These are phyloP conservation scores for Eubasilissa splendida DNA, from an alignment of 2,888 invertebrate species.

Conservation along the genomic window DNA sequence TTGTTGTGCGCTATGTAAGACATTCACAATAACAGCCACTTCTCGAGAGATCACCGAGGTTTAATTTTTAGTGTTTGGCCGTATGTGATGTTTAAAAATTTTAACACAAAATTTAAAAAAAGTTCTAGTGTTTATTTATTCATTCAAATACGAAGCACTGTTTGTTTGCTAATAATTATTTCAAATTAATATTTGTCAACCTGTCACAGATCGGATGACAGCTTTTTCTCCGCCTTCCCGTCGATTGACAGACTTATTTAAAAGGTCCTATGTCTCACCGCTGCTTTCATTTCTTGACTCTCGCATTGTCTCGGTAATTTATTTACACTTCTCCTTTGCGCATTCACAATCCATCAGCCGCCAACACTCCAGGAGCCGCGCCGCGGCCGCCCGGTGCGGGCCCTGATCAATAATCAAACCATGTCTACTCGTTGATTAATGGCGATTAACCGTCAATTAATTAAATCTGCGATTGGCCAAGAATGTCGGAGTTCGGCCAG, in stretches of 20 bases:
- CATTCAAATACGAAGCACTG: too few relatives aligned
- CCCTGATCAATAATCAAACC: slow-evolving; percentile 36
- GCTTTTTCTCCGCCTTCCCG: not conserved
- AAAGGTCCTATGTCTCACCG: slow-evolving; percentile 2
- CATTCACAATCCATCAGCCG: slow-evolving; percentile 25
- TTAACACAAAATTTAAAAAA: too few relatives aligned
- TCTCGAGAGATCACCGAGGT: too few relatives aligned
- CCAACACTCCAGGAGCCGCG: slow-evolving; percentile 9
- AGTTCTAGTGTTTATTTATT: too few relatives aligned
- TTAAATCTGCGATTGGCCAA: slow-evolving; percentile 29
- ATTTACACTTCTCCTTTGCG: slow-evolving; percentile 9
- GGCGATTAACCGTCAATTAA: slow-evolving; percentile 36
- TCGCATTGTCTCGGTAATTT: slow-evolving; percentile 19
- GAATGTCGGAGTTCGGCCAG: slow-evolving; percentile 14
- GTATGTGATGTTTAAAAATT: too few relatives aligned
- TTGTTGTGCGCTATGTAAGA: too few relatives aligned
- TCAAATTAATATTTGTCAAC: not conserved
- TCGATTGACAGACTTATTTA: slow-evolving; percentile 6
- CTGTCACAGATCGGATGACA: not conserved
- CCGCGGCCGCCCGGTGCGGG: not conserved
- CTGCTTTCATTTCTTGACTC: slow-evolving; percentile 1
- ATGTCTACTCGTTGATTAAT: slow-evolving; percentile 27
- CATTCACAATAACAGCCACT: too few relatives aligned
- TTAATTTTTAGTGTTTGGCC: too few relatives aligned
- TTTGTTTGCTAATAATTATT: too few relatives aligned